These are phyloP conservation scores for Raja brachyura DNA, from an alignment of 2,113 vertebrate genomes.

Conservation along the genomic window DNA sequence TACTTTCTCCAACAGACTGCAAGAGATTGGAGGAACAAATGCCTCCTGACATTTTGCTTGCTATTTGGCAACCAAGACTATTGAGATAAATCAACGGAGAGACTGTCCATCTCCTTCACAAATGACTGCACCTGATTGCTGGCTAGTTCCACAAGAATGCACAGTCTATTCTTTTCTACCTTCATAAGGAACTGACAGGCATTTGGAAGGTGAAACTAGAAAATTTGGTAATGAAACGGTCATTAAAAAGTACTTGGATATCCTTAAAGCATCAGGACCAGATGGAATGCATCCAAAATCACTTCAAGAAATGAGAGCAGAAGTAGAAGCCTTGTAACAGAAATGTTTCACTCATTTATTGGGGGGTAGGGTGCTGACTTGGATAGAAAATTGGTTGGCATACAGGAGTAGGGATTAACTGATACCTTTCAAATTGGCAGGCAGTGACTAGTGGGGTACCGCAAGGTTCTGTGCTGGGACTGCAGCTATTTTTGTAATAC, in stretches of 20 bases:
- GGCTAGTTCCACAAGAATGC: not conserved
- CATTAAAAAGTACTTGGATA: slow-evolving; percentile 21
- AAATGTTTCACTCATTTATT: not conserved
- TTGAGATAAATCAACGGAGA: not conserved
- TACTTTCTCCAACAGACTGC: too few relatives aligned
- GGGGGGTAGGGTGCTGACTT: too few relatives aligned
- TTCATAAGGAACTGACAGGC: not conserved
- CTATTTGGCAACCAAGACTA: not conserved
- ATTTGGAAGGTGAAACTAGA: not conserved
- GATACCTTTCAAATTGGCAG: too few relatives aligned
- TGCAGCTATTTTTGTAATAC: too few relatives aligned
- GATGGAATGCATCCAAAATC: slow-evolving; percentile 21
- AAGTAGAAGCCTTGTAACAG: not conserved
- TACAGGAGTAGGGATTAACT: too few relatives aligned
- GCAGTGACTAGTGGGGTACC: too few relatives aligned
- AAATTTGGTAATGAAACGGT: not conserved
- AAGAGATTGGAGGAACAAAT: not conserved
- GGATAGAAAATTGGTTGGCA: too few relatives aligned
- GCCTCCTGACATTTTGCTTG: not conserved
- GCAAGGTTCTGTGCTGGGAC: too few relatives aligned
- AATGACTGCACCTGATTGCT: not conserved
- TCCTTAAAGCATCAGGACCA: slow-evolving; percentile 13
- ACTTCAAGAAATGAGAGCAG: not conserved
- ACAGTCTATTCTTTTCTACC: not conserved
- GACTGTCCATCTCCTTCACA: not conserved